Evolutionary conservation across 2,797 vertebrate genomes (phyloP), one percentile per base, ranked within the genome.

Genomic region (Columba guinea): DNA sequence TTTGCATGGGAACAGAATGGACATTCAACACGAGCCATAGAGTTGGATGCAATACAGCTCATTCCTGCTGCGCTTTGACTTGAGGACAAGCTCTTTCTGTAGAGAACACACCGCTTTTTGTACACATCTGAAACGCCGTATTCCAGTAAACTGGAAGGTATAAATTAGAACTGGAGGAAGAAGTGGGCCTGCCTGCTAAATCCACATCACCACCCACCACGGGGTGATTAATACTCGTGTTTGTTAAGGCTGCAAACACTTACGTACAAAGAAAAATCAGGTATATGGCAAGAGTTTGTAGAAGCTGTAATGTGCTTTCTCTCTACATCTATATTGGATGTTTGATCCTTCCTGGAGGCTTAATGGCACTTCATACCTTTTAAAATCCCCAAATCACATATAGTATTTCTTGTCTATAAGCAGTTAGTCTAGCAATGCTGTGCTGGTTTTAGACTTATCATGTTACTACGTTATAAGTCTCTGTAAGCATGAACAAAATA

Each of bases 291-390:
- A 23, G 32, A 74, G 22, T 39, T 51, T 81, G 69, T 93, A 84
- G 52, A 87, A 55, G 21, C 21, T 68, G 49, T 8, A n/a, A 65
- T 6, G 56, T 55, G 26, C 34, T 49, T 24, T 51, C 10, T 68
- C 3, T 67, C 2, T 28, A 1, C 26, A 0, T 13, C 3, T 41
- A 3, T 11, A 5, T 17, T 17, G n/a, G 34, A 37, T 13, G 35
- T 65, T 32, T 63, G 44, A 84, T 34, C 34, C 39, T 93, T n/a
- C 51, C 44, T 2, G 27, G n/a, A 74, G 18, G 9, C 19, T 68
- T 84, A 74, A 87, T 39, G 24, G 48, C 14, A 39, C 27, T 62
- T 83, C 21, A 5, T 13, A 41, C 6, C 15, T 80, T 80, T 7
- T 19, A 64, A 59, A 4, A 2, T 10, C 16, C 39, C 32, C 4